Evolutionary conservation across 2,888 invertebrate species (phyloP), one percentile per base, ranked within the genome.

Genomic region (Amblyjoppa proteus): DNA sequence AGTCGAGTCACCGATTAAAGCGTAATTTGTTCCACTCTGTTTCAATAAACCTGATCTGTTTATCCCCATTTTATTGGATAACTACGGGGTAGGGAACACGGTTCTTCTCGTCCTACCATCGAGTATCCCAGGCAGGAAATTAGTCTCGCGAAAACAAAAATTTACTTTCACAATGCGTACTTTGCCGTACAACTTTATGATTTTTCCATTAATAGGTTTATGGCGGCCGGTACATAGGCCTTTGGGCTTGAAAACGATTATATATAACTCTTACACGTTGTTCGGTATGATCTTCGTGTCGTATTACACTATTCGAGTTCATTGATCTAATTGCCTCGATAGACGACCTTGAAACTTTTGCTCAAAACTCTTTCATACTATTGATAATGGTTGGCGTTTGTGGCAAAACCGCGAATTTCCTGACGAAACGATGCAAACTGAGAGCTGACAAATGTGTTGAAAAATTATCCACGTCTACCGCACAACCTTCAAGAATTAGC

Each of bases 351-450:
- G 83, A 87, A 2, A 87, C 89, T 0, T 85, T 90, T 25, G 84
- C 86, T 0, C 87, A 88, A 16, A 89, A 87, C 64, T 71, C 87
- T 0, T 89, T 87, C 53, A 61, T 90, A 11, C 49, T 89, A 2
- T 41, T 90, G 1, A 75, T 87, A 4, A 80, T 88, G 69, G 5
- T 88, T 0, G 49, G 82, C 2, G 74, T 70, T 7, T 83, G 80
- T 28, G 86, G 70, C 6, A 91, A 91, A 74, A 75, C 88, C 53
- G 20, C 68, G 0, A 88, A 49, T 5, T 64, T 90, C n/a, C 58
- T 88, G 25, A 7, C 68, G 4, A 82, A 78, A 34, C 84, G 85
- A 2, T 25, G 68, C 20, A 64, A 68, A 49, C 58, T 89, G 16
- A 34, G 11, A 7, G 7, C 56, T 88, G 34, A 71, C 83, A 3